These are phyloP conservation scores for Drosophila nikananu DNA, from an alignment of 1,140 invertebrate species.

Conservation along the genomic window DNA sequence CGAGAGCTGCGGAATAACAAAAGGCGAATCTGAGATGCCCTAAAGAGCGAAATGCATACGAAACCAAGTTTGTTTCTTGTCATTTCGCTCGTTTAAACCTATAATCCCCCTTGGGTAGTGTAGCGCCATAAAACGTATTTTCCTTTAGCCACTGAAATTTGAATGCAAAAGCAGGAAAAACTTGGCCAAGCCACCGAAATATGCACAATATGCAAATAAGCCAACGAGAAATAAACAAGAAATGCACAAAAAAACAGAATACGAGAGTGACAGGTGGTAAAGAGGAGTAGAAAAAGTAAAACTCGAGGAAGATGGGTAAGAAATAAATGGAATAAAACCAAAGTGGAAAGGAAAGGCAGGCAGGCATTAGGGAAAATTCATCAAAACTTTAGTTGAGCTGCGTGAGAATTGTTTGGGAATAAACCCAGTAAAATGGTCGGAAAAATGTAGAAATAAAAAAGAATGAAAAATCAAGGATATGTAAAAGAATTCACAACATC, in stretches of 20 bases:
- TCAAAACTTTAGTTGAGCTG: slow-evolving; percentile 55
- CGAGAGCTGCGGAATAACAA: slow-evolving; percentile 41
- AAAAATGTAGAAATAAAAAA: background rate
- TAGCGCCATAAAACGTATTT: slow-evolving; percentile 29
- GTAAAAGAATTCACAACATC: background rate
- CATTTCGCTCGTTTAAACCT: slow-evolving; percentile 28
- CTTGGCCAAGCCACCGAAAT: slow-evolving; percentile 56
- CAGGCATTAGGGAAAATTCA: slow-evolving; percentile 46
- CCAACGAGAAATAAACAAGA: slow-evolving; percentile 43
- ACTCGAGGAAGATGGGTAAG: slow-evolving; percentile 4
- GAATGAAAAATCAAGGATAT: slow-evolving; percentile 11
- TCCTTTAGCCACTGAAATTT: slow-evolving; percentile 39
- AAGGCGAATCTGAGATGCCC: slow-evolving; percentile 36
- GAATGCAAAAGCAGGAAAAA: slow-evolving; percentile 69
- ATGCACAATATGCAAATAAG: slow-evolving; percentile 73
- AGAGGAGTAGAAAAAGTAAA: slow-evolving; percentile 16
- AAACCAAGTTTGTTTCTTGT: slow-evolving; percentile 8
- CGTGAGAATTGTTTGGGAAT: slow-evolving; percentile 51
- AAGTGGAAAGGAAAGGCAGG: slow-evolving; percentile 22
- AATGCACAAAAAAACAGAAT: slow-evolving; percentile 51
- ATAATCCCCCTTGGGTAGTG: slow-evolving; percentile 12
- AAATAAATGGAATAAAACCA: slow-evolving; percentile 61
- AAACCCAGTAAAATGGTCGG: slow-evolving; percentile 18
- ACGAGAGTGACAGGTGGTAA: slow-evolving; percentile 40
- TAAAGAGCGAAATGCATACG: slow-evolving; percentile 28